A percentile compares a stretch with the other conserved stretches of the same genome.
Evolutionary conservation across 2,797 vertebrate genomes (phyloP).

Genomic region (Eleutherodactylus coqui): DNA sequence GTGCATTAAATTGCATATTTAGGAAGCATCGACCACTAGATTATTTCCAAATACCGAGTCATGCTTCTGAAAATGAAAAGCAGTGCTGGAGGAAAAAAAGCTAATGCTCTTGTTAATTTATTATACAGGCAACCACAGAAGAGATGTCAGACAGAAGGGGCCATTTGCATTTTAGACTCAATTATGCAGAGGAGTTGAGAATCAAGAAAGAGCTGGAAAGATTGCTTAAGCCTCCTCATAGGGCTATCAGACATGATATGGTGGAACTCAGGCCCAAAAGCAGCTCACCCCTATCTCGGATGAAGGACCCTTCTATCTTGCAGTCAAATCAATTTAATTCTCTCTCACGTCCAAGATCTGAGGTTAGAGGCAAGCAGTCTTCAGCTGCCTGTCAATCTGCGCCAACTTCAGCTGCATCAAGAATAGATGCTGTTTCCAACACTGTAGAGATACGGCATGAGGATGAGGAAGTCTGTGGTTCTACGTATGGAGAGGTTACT

Average conservation of each 20-base stretch:
- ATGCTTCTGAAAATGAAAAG: conserved; percentile 63
- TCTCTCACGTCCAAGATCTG: conserved; percentile 23
- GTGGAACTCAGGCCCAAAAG: conserved; percentile 9
- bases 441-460: not conserved
- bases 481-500: not conserved
- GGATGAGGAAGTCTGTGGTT: not conserved
- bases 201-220: conserved; percentile 69
- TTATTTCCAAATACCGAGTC: conserved; percentile 65
- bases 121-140: conserved; percentile 60
- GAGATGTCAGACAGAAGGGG: conserved; percentile 68
- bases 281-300: conserved; percentile 34
- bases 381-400: not conserved
- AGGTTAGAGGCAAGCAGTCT: not conserved
- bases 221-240: conserved; percentile 66
- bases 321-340: conserved; percentile 26
- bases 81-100: conserved; percentile 56
- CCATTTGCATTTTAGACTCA: conserved; percentile 68
- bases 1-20: conserved; percentile 65
- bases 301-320: not conserved
- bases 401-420: not conserved
- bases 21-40: conserved; percentile 61
- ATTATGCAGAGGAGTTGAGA: conserved; percentile 68
- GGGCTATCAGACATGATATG: conserved; percentile 61
- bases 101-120: conserved; percentile 64
- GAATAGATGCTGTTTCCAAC: not conserved